These are phyloP conservation scores for Stenotaenia linearis DNA, from an alignment of 2,888 invertebrate genomes.

Conservation along the genomic window DNA sequence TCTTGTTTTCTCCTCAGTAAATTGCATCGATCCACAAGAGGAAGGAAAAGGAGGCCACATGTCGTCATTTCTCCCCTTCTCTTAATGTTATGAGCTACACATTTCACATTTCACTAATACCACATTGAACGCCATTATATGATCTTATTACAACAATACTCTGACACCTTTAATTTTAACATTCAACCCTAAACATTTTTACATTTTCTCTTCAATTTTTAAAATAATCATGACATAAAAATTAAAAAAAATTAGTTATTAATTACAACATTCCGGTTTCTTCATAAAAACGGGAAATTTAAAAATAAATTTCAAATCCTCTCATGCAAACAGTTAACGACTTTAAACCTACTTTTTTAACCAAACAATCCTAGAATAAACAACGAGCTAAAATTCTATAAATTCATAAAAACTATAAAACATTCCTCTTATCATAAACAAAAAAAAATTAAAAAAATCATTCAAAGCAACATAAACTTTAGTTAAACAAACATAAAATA, in stretches of 20 bases:
- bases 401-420: too few relatives aligned
- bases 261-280: background rate
- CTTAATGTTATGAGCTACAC: background rate
- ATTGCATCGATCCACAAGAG: slow-evolving; percentile 10
- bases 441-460: background rate
- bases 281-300: background rate
- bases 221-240: too few relatives aligned
- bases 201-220: too few relatives aligned
- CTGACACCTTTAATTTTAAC: background rate
- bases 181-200: background rate
- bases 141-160: background rate
- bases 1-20: slow-evolving; percentile 15
- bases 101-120: slow-evolving; percentile 15
- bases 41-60: slow-evolving; percentile 19
- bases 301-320: background rate
- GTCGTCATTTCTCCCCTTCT: slow-evolving; percentile 11
- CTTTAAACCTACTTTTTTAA: too few relatives aligned
- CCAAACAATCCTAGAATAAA: too few relatives aligned
- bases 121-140: background rate
- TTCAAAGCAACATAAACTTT: background rate
- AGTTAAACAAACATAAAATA: background rate
- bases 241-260: too few relatives aligned
- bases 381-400: too few relatives aligned
- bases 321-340: background rate
- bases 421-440: background rate